A percentile compares a stretch with the other conserved stretches of the same genome.
phyloP scores from a whole-genome alignment of 2,797 vertebrate species.

The Gadopsis marmoratus region DNA sequence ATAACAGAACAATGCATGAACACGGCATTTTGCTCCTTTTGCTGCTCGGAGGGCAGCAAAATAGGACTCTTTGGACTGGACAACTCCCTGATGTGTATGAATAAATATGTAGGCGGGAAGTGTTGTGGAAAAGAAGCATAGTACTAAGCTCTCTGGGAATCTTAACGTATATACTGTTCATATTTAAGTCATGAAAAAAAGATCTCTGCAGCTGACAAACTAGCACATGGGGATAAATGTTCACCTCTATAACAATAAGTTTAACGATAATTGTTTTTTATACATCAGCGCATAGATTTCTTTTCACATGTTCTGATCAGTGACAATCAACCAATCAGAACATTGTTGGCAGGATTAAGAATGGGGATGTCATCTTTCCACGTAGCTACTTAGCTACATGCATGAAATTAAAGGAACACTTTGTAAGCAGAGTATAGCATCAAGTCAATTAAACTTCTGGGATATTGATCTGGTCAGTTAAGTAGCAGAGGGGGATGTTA shows the following conservation, averaged over 20 bases:
- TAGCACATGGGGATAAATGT: neutral
- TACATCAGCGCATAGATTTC: neutral
- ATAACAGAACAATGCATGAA: slow-evolving; percentile 31
- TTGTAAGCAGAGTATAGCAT: too few species aligned
- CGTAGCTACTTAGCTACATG: too few species aligned
- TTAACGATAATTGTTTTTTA: neutral
- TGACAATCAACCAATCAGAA: too few species aligned
- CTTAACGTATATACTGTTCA: neutral
- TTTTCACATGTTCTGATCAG: neutral
- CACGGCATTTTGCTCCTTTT: slow-evolving; percentile 17
- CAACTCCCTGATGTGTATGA: slow-evolving; percentile 3
- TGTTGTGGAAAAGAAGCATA: neutral
- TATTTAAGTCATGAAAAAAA: neutral
- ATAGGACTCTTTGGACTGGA: neutral
- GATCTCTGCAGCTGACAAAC: neutral
- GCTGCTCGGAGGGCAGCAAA: neutral
- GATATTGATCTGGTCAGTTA: too few species aligned
- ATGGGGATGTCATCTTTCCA: too few species aligned
- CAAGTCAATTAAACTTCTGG: too few species aligned
- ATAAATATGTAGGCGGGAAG: slow-evolving; percentile 17
- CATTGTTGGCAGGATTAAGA: too few species aligned
- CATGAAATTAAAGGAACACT: too few species aligned
- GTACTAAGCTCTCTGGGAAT: neutral
- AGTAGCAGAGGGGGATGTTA: too few species aligned
- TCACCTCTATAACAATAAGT: neutral